phyloP scores from a whole-genome alignment of 1,140 invertebrate genomes.

The Drosophila arizonae region DNA sequence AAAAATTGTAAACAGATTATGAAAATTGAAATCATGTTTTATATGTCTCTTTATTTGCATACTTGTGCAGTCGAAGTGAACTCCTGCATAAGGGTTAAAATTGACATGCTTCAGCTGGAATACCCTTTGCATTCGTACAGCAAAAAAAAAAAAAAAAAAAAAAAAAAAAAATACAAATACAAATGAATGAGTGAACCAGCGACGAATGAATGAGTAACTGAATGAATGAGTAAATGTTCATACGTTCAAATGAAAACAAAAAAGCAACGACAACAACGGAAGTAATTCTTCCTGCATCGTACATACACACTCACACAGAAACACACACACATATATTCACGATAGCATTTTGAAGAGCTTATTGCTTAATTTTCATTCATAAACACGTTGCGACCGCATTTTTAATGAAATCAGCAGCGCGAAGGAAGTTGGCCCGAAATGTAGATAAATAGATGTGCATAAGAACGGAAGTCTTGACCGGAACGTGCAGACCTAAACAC shows the following conservation, averaged over 20 bases:
- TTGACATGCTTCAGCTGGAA: not conserved
- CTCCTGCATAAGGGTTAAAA: not conserved
- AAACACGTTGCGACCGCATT: conserved; percentile 74
- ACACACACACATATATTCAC: conserved; percentile 10
- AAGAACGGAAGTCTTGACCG: conserved; percentile 41
- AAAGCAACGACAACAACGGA: conserved; percentile 70
- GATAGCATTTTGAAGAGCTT: conserved; percentile 57
- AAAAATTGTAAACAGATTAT: too few species aligned
- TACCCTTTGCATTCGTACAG: conserved; percentile 14
- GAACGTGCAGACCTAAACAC: conserved; percentile 40
- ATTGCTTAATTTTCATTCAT: conserved; percentile 81
- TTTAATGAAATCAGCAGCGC: conserved; percentile 69
- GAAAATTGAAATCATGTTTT: too few species aligned
- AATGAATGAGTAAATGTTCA: conserved; percentile 72
- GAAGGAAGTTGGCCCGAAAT: conserved; percentile 59
- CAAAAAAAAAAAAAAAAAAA: too few species aligned
- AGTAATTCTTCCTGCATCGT: conserved; percentile 75
- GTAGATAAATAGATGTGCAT: conserved; percentile 46
- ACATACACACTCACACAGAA: conserved; percentile 30
- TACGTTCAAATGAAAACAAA: conserved; percentile 69
- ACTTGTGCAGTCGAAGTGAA: too few species aligned
- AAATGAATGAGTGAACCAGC: conserved; percentile 54
- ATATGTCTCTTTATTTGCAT: too few species aligned
- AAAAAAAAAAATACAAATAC: too few species aligned
- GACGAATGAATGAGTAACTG: conserved; percentile 49